A percentile compares a stretch with the other conserved stretches of the same genome.
phyloP scores from a whole-genome alignment of 2,888 invertebrate genomes.

The Phytoseiulus persimilis region DNA sequence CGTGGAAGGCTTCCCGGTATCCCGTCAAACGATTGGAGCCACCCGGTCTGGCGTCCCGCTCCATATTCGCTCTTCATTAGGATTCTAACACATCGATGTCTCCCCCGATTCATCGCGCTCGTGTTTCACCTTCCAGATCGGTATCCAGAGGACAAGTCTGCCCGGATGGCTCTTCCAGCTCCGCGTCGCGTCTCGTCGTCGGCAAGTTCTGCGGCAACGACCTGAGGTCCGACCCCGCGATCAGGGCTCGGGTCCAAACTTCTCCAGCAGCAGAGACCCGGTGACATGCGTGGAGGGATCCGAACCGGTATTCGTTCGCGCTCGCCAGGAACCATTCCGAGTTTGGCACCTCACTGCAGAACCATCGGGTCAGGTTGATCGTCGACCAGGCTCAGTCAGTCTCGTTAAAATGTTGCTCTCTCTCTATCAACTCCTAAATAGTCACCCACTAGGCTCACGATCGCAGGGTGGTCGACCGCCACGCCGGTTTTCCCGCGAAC shows the following conservation, averaged over 20 bases:
- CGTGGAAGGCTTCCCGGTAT: not conserved
- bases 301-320: no score
- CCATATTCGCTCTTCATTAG: not conserved
- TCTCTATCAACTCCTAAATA: not conserved
- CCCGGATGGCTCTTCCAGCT: not conserved
- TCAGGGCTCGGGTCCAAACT: not conserved
- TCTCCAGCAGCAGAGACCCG: no score
- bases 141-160: not conserved
- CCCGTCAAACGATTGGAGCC: not conserved
- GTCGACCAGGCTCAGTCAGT: not conserved
- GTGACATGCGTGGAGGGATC: no score
- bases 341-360: no score
- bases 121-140: not conserved
- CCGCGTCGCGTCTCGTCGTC: not conserved
- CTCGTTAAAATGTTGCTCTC: not conserved
- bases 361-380: not conserved
- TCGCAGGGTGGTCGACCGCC: not conserved
- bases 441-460: not conserved
- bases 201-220: not conserved
- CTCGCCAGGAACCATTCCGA: not conserved
- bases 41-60: not conserved
- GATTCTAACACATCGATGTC: not conserved
- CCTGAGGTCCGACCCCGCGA: not conserved
- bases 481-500: not conserved
- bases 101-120: not conserved